These are phyloP conservation scores for Gulo gulo DNA, from an alignment of 2,113 vertebrate genomes.

Conservation along the genomic window DNA sequence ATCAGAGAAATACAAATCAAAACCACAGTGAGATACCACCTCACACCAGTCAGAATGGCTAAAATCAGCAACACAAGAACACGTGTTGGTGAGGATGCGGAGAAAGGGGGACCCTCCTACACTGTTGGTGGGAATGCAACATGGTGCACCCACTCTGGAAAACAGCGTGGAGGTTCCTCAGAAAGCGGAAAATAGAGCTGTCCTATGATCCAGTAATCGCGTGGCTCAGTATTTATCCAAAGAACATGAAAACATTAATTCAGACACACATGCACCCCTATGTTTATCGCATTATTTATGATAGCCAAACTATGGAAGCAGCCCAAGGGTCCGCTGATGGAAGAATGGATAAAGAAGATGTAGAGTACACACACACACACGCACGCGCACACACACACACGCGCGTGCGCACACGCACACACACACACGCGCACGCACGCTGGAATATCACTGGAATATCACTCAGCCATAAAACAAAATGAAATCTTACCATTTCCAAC, in stretches of 20 bases:
- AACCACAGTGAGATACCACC: not conserved
- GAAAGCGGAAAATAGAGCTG: not conserved
- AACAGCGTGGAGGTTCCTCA: not conserved
- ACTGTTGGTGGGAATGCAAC: not conserved
- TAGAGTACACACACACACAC: too few species aligned
- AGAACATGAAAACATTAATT: not conserved
- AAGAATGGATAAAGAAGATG: too few species aligned
- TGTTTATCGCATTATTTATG: not conserved
- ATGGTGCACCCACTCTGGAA: not conserved
- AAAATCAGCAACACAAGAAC: too few species aligned
- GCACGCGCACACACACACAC: fast-evolving
- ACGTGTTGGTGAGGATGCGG: too few species aligned
- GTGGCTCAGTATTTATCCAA: not conserved
- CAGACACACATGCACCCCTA: not conserved
- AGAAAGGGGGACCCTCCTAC: too few species aligned
- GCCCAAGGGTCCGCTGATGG: too few species aligned
- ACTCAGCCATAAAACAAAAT: too few species aligned
- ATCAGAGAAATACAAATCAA: not conserved
- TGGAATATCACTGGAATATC: too few species aligned
- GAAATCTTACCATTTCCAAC: too few species aligned
- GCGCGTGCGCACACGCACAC: too few species aligned
- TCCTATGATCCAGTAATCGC: not conserved
- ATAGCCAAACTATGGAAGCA: not conserved
- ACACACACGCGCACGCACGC: fast-evolving
- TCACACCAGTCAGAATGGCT: too few species aligned